Evolutionary conservation across 2,888 invertebrate genomes (phyloP).

Genomic region (Lasioglossum lativentre): DNA sequence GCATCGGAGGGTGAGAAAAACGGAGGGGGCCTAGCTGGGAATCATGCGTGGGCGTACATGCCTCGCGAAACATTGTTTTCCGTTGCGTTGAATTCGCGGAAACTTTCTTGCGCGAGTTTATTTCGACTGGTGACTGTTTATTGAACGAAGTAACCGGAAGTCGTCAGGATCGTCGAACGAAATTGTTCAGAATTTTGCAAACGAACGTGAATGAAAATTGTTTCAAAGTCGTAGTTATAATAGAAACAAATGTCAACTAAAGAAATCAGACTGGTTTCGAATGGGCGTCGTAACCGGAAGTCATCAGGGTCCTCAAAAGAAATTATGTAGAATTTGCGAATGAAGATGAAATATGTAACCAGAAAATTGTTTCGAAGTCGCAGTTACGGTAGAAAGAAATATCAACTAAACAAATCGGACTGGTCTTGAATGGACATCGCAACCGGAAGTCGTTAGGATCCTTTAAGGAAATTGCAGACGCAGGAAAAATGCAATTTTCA

Average conservation of each 20-base stretch:
- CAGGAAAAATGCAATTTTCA: not conserved
- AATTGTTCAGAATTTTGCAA: not conserved
- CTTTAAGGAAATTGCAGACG: not conserved
- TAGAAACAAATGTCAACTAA: too few relatives aligned
- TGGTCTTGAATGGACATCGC: not conserved
- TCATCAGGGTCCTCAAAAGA: too few relatives aligned
- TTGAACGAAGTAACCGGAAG: not conserved
- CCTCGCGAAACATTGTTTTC: not conserved
- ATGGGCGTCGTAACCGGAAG: too few relatives aligned
- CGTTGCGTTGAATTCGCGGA: not conserved
- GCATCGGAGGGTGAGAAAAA: conserved; percentile 7
- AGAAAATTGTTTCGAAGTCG: not conserved
- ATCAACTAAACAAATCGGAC: not conserved
- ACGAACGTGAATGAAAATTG: too few relatives aligned
- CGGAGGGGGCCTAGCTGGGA: not conserved
- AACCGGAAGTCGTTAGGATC: not conserved
- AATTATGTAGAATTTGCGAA: too few relatives aligned
- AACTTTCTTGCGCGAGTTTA: not conserved
- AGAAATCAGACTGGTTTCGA: too few relatives aligned
- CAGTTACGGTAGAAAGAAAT: not conserved
- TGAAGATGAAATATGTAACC: not conserved
- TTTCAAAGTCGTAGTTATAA: too few relatives aligned
- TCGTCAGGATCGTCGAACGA: not conserved
- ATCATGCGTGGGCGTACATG: not conserved
- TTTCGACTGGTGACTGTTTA: not conserved